Evolutionary conservation across 1,140 invertebrate species (phyloP).

Genomic region (Lerema accius): DNA sequence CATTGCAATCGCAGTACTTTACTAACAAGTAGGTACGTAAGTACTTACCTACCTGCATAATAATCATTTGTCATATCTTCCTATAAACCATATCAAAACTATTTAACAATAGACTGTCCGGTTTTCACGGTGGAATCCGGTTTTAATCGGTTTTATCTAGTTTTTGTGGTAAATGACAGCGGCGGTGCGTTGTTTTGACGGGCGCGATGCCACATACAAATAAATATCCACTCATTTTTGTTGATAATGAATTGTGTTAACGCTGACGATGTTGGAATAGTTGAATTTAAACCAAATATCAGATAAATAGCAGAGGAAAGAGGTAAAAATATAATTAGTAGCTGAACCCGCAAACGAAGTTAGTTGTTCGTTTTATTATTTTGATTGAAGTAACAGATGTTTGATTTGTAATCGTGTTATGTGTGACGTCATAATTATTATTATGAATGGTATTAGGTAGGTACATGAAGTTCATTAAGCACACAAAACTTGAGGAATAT

Average conservation of each 20-base stretch:
- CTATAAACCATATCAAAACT: not conserved
- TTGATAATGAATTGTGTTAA: constrained; percentile 73
- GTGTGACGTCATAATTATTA: too few relatives aligned
- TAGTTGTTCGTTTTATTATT: too few relatives aligned
- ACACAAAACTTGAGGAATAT: too few relatives aligned
- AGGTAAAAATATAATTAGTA: too few relatives aligned
- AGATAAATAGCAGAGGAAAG: too few relatives aligned
- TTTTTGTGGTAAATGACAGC: constrained; percentile 70
- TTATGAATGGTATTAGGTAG: too few relatives aligned
- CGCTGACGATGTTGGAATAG: not conserved
- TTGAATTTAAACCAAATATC: too few relatives aligned
- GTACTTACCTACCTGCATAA: too few relatives aligned
- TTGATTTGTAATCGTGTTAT: not conserved
- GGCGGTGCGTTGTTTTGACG: constrained; percentile 62
- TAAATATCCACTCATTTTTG: constrained; percentile 79
- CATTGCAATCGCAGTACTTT: too few relatives aligned
- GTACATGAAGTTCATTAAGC: too few relatives aligned
- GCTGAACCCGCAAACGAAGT: too few relatives aligned
- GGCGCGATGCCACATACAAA: constrained; percentile 57
- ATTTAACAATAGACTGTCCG: constrained; percentile 25
- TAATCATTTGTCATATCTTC: not conserved
- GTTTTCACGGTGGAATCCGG: constrained; percentile 37
- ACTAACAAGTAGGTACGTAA: too few relatives aligned
- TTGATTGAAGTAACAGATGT: not conserved
- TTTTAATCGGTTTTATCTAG: constrained; percentile 70